Evolutionary conservation across 2,797 vertebrate genomes (phyloP), one percentile per base, ranked within the genome.

Genomic region (Malacoraja senta): DNA sequence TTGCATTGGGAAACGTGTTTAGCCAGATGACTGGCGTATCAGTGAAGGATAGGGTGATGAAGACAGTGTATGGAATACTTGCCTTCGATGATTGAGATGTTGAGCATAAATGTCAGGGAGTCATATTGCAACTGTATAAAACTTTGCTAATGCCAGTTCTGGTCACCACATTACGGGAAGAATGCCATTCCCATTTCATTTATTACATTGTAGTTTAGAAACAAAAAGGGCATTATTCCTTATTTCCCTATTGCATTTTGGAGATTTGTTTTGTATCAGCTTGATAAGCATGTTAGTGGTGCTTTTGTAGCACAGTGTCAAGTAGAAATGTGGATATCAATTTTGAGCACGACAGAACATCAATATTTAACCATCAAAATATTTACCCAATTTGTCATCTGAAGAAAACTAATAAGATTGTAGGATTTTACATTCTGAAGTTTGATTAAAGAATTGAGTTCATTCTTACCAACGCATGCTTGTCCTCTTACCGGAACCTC

Each of bases 401-500:
- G 61, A 58, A 35, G 10, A 77, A 63, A 78, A 68, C 24, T 38
- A 53, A 17, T 44, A 4, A 76, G 24, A 44, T 26, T 44, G 24
- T 7, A 92, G 9, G 44, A 24, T 44, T 44, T 72, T 19, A 38
- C 2, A 71, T 21, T 38, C 38, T 91, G 21, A 44, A 21, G 88
- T n/a, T 92, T 92, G 71, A 0, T 26, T 15, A 6, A 26, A 8
- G 29, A 7, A 15, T 29, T 71, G 24, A 76, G 15, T 53, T 92
- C 12, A 44, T n/a, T 96, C 97, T 35, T 92, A 97, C 96, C 97
- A 6, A 96, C 95, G 94, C 97, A 97, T n/a, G 74, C 88, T 93
- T 91, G 95, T 93, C 93, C 94, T 63, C 91, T 95, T 0, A 95
- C 94, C 0, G 95, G 95, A 94, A 96, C 96, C 94, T 94, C 94